Evolutionary conservation across 2,888 invertebrate genomes (phyloP), one percentile per base, ranked within the genome.

Genomic region (Cataglyphis cursor): DNA sequence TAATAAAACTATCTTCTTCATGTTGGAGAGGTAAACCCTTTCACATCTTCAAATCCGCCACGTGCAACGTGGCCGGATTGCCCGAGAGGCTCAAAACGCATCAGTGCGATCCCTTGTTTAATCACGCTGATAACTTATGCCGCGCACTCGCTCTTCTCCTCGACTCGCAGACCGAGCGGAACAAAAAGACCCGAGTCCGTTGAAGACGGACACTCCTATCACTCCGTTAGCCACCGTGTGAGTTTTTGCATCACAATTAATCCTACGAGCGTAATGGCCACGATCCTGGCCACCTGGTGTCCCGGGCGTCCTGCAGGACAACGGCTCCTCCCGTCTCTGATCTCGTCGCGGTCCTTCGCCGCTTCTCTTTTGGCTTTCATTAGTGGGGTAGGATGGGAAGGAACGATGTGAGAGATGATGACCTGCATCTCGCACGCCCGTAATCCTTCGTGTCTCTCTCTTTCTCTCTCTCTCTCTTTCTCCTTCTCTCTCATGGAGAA

Each of bases 201-300:
- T 87, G 86, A 85, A 89, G 90, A 90, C 90, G 90, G 89, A 90
- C 90, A 89, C 90, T 89, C 90, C 91, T 91, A 91, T 91, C 91
- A 86, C 90, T 89, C 87, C 91, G 90, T 91, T 91, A 91, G 91
- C 92, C 90, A 91, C 91, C 91, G 88, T 86, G 85, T 86, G 85
- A 90, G 92, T 91, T 93, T 93, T 93, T 93, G 93, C 93, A 93
- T 92, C 83, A 92, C 92, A 93, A 93, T 93, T 93, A 93, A 93
- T 93, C 92, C 93, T 51, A 87, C 84, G 84, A 70, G 87, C 88
- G 92, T 93, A 93, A 93, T 93, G 92, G 93, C 87, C 76, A 85
- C 88, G 91, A 92, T 93, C 91, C 91, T 87, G 87, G 90, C 91
- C 93, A 93, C 93, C 93, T 93, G 93, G 93, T 91, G 88, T 51